Base-by-base conservation (phyloP, 2,113 vertebrate genomes). In the Tricholaema leucomelas region DNA sequence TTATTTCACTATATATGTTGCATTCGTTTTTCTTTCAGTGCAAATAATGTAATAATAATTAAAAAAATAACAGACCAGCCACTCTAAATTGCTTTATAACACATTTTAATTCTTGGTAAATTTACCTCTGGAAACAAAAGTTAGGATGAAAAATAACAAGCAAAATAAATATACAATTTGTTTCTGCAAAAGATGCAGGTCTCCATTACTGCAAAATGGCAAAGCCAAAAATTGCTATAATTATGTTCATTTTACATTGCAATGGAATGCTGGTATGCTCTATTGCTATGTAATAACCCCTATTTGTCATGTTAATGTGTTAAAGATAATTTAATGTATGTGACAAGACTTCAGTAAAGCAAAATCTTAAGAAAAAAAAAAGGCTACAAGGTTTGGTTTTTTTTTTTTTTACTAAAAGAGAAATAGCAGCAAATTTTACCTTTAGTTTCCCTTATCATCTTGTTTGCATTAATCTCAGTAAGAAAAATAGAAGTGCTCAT, bases 251-350 rank as follows among this genome's bases (percentile, higher is more conserved):
- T 94, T 95, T 92, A 83, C 38, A 71, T 77, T 87, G 91, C 94
- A 94, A 90, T 8, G 8, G 82, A 92, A 95, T 92, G 87, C 65
- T 8, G 11, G 77, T 94, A 86, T 96, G 76, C 85, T 93, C 65
- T 94, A 40, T 77, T 76, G 52, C 87, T 93, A 17, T 64, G 61
- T 96, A 96, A 95, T 96, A 96, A 74, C 93, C 80, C 75, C 87
- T 90, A 93, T 96, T 95, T 96, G 69, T 96, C 95, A 94, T 92
- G 75, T 76, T 92, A 79, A 95, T 94, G 87, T 91, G 91, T 90
- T 95, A 93, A 94, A 89, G 79, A 69, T 80, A 92, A 92, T 96
- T 96, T 92, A 85, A 91, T 94, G 79, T 94, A 84, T 40, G 61
- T 77, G 40, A 21, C 84, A 75, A 94, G 81, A 64, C 92, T 59